Base-by-base conservation (phyloP, 2,888 invertebrate species). In the Clunio marinus region DNA sequence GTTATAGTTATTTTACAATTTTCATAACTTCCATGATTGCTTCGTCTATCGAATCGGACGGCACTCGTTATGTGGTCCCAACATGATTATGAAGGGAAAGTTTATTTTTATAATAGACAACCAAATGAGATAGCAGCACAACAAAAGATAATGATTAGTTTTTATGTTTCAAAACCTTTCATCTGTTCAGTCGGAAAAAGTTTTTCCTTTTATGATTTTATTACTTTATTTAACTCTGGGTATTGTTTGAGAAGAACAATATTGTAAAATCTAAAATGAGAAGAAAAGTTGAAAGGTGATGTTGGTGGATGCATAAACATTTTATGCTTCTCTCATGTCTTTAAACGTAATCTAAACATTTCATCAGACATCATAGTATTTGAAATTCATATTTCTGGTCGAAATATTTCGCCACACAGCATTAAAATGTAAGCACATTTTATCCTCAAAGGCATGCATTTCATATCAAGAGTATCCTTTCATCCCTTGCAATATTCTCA, bases 141-240 rank as follows among this genome's bases (percentile, higher is more conserved):
- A n/a, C n/a, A n/a, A n/a, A n/a, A n/a, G n/a, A n/a, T n/a, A n/a
- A n/a, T n/a, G n/a, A n/a, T n/a, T n/a, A n/a, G n/a, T n/a, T n/a
- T n/a, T n/a, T n/a, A n/a, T n/a, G n/a, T n/a, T n/a, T n/a, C n/a
- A n/a, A n/a, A n/a, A n/a, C n/a, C n/a, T n/a, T n/a, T n/a, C n/a
- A n/a, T n/a, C n/a, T n/a, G 41, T 41, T 15, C n/a, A 15, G 41
- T 41, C 41, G 41, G 41, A 41, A 41, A 10, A 15, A 41, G 15
- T 15, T 41, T 41, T 41, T 41, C 41, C 41, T 41, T 41, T 41
- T 41, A 41, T 41, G 41, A 41, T 41, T 41, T 41, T 41, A 41
- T 41, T 41, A 15, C 41, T 41, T 10, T n/a, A n/a, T 41, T 41
- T 15, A 41, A 15, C 41, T 41, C 10, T 10, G 15, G 15, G 15